These are phyloP conservation scores for Timandra comae DNA, from an alignment of 2,888 invertebrate genomes.

Conservation along the genomic window DNA sequence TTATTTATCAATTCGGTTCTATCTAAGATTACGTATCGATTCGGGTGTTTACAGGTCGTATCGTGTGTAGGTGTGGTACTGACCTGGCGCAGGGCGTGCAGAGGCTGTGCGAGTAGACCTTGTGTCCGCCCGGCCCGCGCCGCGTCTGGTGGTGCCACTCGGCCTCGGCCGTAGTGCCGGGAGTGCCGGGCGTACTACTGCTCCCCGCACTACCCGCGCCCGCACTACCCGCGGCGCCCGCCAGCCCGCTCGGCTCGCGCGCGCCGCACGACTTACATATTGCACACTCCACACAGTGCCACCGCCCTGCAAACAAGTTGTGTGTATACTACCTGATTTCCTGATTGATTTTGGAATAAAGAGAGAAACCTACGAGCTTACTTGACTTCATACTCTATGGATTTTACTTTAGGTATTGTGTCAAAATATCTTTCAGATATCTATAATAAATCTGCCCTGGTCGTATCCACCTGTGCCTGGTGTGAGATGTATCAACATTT, in stretches of 20 bases:
- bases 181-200: conserved; percentile 1
- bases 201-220: conserved; percentile 6
- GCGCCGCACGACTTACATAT: conserved; percentile 80
- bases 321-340: too few species aligned
- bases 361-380: too few species aligned
- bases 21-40: too few species aligned
- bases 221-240: conserved; percentile 14
- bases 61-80: conserved; percentile 25
- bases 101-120: conserved; percentile 76
- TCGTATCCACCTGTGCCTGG: too few species aligned
- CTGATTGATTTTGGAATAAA: too few species aligned
- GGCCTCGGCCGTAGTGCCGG: conserved; percentile 19
- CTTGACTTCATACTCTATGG: too few species aligned
- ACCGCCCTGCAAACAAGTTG: conserved; percentile 78
- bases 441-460: too few species aligned
- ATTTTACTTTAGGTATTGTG: too few species aligned
- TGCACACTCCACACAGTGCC: conserved; percentile 91
- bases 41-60: too few species aligned
- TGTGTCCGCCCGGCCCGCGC: conserved; percentile 67
- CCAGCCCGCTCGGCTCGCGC: conserved; percentile 58
- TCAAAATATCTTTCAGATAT: too few species aligned
- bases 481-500: too few species aligned
- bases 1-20: too few species aligned
- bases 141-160: conserved; percentile 72
- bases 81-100: conserved; percentile 84